Evolutionary conservation across 1,140 invertebrate genomes (phyloP).

Genomic region (Globodera rostochiensis): DNA sequence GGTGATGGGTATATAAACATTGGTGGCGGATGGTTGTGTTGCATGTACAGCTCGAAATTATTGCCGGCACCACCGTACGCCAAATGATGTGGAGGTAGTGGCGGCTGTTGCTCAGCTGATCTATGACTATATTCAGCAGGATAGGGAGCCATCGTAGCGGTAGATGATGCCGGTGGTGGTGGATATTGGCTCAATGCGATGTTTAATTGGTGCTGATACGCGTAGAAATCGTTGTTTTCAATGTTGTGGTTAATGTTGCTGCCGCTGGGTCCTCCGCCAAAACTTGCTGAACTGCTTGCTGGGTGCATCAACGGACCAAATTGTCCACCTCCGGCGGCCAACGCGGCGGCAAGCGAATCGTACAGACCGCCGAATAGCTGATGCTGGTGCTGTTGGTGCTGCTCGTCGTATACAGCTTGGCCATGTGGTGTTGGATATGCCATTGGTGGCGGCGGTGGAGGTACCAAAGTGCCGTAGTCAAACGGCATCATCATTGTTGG

Average conservation of each 20-base stretch:
- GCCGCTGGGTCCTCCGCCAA: neutral
- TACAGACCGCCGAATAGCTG: neutral
- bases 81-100: neutral
- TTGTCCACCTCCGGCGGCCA: neutral
- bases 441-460: neutral
- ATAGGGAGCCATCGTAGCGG: neutral
- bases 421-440: constrained; percentile 1
- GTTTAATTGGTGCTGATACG: constrained; percentile 4
- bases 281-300: neutral
- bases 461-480: neutral
- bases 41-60: neutral
- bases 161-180: neutral
- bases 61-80: neutral
- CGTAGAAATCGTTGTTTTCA: constrained; percentile 3
- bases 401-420: neutral
- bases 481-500: neutral
- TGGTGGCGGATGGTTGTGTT: neutral
- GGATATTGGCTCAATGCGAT: neutral
- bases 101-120: neutral
- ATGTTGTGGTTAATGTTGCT: neutral
- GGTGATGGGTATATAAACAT: neutral
- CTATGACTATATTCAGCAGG: neutral
- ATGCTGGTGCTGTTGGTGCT: constrained; percentile 6
- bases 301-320: neutral
- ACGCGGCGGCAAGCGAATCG: neutral